Evolutionary conservation across 2,797 vertebrate genomes (phyloP).

Genomic region (Hoplostethus atlanticus): DNA sequence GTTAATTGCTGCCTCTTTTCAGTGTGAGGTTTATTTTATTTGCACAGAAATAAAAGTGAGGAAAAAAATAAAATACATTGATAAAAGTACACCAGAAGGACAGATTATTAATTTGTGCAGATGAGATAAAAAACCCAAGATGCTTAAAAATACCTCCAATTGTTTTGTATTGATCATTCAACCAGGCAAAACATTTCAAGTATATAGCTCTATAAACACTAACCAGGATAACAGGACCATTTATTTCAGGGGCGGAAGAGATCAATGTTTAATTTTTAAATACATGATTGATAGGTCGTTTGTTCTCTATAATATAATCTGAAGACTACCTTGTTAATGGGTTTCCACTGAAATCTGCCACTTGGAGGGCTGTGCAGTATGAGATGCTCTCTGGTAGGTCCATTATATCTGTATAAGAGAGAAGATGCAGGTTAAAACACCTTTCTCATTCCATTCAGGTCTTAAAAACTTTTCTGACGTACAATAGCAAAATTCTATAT

Average conservation of each 20-base stretch:
- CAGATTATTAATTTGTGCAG: too few relatives aligned
- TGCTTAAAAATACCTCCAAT: too few relatives aligned
- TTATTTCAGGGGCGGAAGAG: not conserved
- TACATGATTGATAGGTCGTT: not conserved
- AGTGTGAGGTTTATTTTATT: not conserved
- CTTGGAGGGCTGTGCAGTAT: conserved; percentile 95
- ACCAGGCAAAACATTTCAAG: too few relatives aligned
- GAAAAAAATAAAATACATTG: too few relatives aligned
- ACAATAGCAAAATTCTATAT: not conserved
- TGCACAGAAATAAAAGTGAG: not conserved
- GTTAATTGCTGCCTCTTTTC: conserved; percentile 21
- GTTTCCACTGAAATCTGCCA: conserved; percentile 99
- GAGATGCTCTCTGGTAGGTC: conserved; percentile 99
- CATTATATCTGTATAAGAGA: conserved; percentile 89
- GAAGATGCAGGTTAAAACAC: conserved; percentile 29
- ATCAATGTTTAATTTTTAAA: not conserved
- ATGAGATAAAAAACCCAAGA: too few relatives aligned
- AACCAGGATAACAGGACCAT: not conserved
- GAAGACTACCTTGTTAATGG: conserved; percentile 93
- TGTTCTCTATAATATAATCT: not conserved
- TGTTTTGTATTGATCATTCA: too few relatives aligned
- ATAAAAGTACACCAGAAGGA: too few relatives aligned
- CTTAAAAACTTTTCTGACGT: not conserved
- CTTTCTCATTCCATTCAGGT: not conserved
- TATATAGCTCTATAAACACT: too few relatives aligned